phyloP scores from a whole-genome alignment of 2,797 vertebrate species.

The Karalla daura region DNA sequence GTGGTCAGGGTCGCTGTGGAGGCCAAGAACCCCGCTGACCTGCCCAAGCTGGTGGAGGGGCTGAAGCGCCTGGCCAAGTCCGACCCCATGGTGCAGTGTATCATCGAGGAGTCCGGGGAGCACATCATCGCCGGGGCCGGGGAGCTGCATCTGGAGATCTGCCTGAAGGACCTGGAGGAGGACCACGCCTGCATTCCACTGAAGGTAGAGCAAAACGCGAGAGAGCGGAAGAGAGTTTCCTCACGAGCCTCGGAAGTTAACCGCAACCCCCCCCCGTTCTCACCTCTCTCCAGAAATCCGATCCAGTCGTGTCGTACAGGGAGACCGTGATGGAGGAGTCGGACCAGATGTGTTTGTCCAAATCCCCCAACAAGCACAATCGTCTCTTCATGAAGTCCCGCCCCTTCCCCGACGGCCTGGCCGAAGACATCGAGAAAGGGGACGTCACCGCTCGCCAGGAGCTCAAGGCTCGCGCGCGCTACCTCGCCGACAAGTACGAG shows the following conservation, averaged over 20 bases:
- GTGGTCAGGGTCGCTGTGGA: conserved; percentile 95
- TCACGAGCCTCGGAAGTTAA: background rate
- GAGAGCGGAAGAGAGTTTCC: background rate
- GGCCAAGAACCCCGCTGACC: conserved; percentile 94
- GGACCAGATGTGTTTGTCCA: conserved; percentile 90
- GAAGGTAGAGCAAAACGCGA: conserved; percentile 84
- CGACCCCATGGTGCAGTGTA: conserved; percentile 98
- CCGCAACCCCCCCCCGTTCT: too few relatives aligned
- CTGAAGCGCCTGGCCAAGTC: conserved; percentile 96
- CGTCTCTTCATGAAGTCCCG: conserved; percentile 93
- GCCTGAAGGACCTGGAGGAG: conserved; percentile 96
- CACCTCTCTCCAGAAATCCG: conserved; percentile 88
- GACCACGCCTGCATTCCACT: conserved; percentile 97
- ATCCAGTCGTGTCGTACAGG: conserved; percentile 95
- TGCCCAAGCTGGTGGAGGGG: conserved; percentile 96
- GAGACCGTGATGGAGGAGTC: conserved; percentile 94
- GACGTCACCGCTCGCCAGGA: conserved; percentile 91
- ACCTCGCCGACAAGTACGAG: conserved; percentile 92
- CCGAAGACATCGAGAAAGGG: conserved; percentile 94
- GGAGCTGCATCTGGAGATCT: conserved; percentile 96
- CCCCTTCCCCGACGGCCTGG: conserved; percentile 91
- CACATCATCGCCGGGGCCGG: conserved; percentile 95
- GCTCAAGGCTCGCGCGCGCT: conserved; percentile 91
- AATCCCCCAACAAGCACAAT: conserved; percentile 98
- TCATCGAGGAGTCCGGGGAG: conserved; percentile 97